Percentiles rank a stretch among this genome's conserved stretches.
phyloP scores from a whole-genome alignment of 1,140 invertebrate species.

The Idris sp. region DNA sequence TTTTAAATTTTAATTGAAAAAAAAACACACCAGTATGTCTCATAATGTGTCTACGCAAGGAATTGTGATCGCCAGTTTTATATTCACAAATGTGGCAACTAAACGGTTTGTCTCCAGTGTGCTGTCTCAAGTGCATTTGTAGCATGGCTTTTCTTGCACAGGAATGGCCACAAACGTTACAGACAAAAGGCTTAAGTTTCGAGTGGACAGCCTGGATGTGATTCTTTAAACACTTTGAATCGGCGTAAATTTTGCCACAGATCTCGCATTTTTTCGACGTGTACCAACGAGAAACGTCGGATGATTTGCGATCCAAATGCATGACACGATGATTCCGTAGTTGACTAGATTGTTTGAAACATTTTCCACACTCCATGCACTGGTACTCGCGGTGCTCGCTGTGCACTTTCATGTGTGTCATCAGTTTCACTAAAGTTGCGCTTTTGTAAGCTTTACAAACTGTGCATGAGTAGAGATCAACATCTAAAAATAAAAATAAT shows the following conservation, averaged over 20 bases:
- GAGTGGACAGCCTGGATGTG: slow-evolving; percentile 88
- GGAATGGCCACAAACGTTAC: slow-evolving; percentile 86
- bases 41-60: slow-evolving; percentile 85
- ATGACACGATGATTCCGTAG: slow-evolving; percentile 81
- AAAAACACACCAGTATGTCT: slow-evolving; percentile 83
- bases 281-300: slow-evolving; percentile 79
- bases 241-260: slow-evolving; percentile 84
- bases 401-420: slow-evolving; percentile 82
- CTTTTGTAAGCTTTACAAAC: slow-evolving; percentile 81
- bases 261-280: slow-evolving; percentile 83
- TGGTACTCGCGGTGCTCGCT: slow-evolving; percentile 80
- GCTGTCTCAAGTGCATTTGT: slow-evolving; percentile 83
- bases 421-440: slow-evolving; percentile 77
- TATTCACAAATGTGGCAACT: slow-evolving; percentile 85
- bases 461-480: slow-evolving; percentile 83
- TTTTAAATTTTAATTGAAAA: no score
- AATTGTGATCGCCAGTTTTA: slow-evolving; percentile 85
- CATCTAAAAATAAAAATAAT: slow-evolving; percentile 67
- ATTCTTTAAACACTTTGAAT: slow-evolving; percentile 86
- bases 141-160: slow-evolving; percentile 84
- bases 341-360: slow-evolving; percentile 83
- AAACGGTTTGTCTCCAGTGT: slow-evolving; percentile 88
- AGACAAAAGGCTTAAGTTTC: slow-evolving; percentile 87
- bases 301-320: slow-evolving; percentile 78
- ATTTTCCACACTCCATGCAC: slow-evolving; percentile 81